Conservation (phyloP, 2,797 vertebrate genomes). For the Chrosomus eos region DNA sequence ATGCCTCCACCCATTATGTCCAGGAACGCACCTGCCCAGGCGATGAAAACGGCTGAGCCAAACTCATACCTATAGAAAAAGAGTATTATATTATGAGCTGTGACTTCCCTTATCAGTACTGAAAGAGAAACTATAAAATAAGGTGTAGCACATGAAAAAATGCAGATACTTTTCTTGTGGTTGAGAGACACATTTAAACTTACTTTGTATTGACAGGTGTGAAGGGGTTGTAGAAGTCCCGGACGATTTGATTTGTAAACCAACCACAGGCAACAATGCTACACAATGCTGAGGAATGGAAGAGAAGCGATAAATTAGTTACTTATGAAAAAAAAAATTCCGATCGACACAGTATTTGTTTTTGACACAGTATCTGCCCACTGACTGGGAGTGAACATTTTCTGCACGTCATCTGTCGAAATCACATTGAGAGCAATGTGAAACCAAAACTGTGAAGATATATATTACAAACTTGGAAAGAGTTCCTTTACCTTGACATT, state of each 20-base stretch:
- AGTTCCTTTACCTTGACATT: conserved; percentile 66
- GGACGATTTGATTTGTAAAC: conserved; percentile 83
- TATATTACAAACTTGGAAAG: not conserved
- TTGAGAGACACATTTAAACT: conserved; percentile 59
- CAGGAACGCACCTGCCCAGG: conserved; percentile 86
- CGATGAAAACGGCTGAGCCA: conserved; percentile 86
- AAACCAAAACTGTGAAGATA: not conserved
- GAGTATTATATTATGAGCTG: not conserved
- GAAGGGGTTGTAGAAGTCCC: conserved; percentile 83
- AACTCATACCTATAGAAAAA: conserved; percentile 83
- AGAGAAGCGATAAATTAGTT: not conserved
- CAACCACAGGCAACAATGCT: conserved; percentile 84
- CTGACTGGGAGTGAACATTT: not conserved
- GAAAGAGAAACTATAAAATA: not conserved
- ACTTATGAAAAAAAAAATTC: not conserved
- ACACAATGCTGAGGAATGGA: conserved; percentile 68
- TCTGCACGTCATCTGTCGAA: not conserved
- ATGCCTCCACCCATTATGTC: conserved; percentile 81
- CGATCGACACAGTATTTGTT: not conserved
- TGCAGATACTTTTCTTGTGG: not conserved
- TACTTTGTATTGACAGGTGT: conserved; percentile 86
- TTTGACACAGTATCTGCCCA: not conserved
- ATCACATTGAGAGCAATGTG: not conserved
- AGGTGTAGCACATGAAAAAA: not conserved
- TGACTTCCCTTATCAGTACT: not conserved